Conservation (phyloP, 2,797 vertebrate genomes). For the Harpagifer antarcticus region DNA sequence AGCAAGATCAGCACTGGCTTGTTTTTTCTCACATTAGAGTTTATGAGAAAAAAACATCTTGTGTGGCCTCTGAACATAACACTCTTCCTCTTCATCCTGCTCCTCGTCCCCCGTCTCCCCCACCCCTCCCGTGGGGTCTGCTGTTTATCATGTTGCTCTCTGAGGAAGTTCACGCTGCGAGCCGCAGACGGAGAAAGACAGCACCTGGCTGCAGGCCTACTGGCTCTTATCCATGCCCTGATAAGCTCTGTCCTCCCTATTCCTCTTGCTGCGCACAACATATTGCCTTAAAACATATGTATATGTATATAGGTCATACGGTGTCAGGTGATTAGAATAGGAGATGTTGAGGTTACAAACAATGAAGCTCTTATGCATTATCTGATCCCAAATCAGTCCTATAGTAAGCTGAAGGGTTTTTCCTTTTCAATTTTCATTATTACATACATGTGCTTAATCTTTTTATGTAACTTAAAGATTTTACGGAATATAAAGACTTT, state of each 20-base stretch:
- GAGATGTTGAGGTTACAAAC: conserved; percentile 54
- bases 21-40: conserved; percentile 83
- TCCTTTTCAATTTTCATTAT: conserved; percentile 10
- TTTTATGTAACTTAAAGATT: conserved; percentile 21
- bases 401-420: conserved; percentile 11
- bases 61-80: conserved; percentile 84
- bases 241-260: conserved; percentile 76
- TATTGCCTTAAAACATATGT: conserved; percentile 62
- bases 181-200: conserved; percentile 68
- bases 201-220: conserved; percentile 70
- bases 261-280: conserved; percentile 54
- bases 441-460: conserved; percentile 13
- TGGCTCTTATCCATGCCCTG: conserved; percentile 69
- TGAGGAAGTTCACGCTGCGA: conserved; percentile 64
- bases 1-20: conserved; percentile 74
- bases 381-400: conserved; percentile 24
- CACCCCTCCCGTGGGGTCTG: conserved; percentile 49
- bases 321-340: conserved; percentile 52
- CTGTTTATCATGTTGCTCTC: conserved; percentile 80
- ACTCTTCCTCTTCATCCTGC: conserved; percentile 58
- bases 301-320: conserved; percentile 63
- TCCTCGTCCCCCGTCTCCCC: conserved; percentile 54
- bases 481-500: neutral
- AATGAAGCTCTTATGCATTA: conserved; percentile 33
- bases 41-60: conserved; percentile 86